Evolutionary conservation across 2,113 vertebrate genomes (phyloP).

Genomic region (Microtus richardsoni): DNA sequence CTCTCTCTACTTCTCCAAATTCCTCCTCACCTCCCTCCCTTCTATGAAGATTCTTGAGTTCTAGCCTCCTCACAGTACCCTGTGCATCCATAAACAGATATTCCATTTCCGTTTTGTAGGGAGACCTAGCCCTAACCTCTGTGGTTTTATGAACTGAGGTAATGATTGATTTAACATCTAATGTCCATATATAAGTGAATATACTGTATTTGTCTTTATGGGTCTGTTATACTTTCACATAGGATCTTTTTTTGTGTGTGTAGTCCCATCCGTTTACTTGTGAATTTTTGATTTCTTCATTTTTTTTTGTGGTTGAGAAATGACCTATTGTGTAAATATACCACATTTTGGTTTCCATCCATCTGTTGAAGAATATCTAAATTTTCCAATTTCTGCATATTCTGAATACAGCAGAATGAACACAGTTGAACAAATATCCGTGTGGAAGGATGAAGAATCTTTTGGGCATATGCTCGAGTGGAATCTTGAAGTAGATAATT

Average conservation of each 20-base stretch:
- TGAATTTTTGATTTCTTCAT: not conserved
- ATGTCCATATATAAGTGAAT: not conserved
- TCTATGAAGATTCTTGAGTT: not conserved
- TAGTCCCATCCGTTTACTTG: not conserved
- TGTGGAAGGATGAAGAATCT: not conserved
- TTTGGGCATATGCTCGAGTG: not conserved
- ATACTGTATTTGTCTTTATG: not conserved
- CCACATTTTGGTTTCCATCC: not conserved
- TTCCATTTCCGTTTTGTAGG: not conserved
- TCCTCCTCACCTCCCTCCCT: not conserved
- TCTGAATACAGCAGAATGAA: not conserved
- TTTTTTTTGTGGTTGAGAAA: not conserved
- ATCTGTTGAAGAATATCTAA: not conserved
- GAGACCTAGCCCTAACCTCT: not conserved
- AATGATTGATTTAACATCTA: not conserved
- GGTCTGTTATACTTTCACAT: not conserved
- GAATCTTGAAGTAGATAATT: not conserved
- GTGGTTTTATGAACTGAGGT: not conserved
- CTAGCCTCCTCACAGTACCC: not conserved
- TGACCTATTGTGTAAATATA: not conserved
- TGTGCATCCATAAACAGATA: not conserved
- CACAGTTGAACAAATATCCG: not conserved
- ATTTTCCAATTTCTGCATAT: not conserved
- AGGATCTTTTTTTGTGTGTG: not conserved
- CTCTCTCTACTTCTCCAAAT: not conserved